Evolutionary conservation across 2,888 invertebrate genomes (phyloP), one percentile per base, ranked within the genome.

Genomic region (Netelia virgata): DNA sequence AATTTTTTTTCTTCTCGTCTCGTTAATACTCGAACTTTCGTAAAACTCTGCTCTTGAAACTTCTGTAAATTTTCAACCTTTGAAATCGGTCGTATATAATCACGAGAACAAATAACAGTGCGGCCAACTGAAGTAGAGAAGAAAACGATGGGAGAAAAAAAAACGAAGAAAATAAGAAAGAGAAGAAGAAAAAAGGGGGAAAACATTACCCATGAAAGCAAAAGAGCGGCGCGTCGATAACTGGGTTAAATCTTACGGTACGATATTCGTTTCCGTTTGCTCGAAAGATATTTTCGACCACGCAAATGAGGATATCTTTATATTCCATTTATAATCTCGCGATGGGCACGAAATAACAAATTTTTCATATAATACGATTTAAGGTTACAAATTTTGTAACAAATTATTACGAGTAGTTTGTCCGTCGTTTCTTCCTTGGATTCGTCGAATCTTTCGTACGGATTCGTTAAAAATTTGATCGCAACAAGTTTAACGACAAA

Each of bases 1-100:
- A 66, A 61, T 68, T 28, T 75, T 64, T 63, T 43, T 63, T 74
- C 59, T 68, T 61, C 41, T 70, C 64, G 57, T 68, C 78, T 82
- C 77, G 61, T 77, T 73, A 77, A 82, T 77, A 72, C 76, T 66
- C 41, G 41, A 77, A 82, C 72, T 72, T 72, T 77, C 20, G 78
- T 16, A 20, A 72, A 70, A 77, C 66, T 66, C 66, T 61, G 23
- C 53, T 57, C 69, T 59, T 68, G 63, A 69, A 70, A 64, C 41
- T 66, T 55, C 70, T 78, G 63, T 63, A 68, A 78, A 78, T 78
- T 78, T 69, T 28, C 53, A 53, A 70, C 63, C 53, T 70, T 63
- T 63, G 43, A 64, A 23, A 55, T 70, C 20, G 16, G 23, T 10
- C 61, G 47, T 55, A 64, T 43, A 50, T 41, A 59, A 18, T 8